A percentile compares a stretch with the other conserved stretches of the same genome.
Evolutionary conservation across 2,797 vertebrate genomes (phyloP).

Genomic region (Dryobates pubescens): DNA sequence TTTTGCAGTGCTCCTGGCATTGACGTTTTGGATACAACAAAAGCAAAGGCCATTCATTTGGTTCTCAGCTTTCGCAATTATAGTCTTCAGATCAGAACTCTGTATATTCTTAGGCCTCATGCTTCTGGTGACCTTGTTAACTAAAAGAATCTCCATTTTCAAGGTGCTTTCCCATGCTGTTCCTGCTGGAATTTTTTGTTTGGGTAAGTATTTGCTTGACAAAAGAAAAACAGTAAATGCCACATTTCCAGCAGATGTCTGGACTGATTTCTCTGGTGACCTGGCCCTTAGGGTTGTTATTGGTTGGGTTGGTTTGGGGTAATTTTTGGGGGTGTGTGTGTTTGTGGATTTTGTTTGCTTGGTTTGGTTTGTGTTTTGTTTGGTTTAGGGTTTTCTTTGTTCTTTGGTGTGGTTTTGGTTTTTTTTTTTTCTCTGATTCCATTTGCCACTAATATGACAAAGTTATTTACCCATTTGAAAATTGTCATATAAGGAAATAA

Average conservation of each 20-base stretch:
- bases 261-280: background rate
- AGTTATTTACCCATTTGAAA: background rate
- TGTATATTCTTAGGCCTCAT: conserved; percentile 90
- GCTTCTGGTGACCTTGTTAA: conserved; percentile 84
- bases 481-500: background rate
- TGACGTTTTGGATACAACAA: conserved; percentile 91
- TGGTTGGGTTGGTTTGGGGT: background rate
- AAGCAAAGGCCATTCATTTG: conserved; percentile 84
- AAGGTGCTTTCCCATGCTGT: conserved; percentile 82
- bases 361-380: background rate
- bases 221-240: background rate
- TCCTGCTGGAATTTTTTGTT: conserved; percentile 86
- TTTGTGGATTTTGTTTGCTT: no score
- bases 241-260: background rate
- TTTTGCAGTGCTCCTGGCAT: conserved; percentile 85
- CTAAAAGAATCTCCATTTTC: conserved; percentile 80
- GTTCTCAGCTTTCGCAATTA: conserved; percentile 90
- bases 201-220: conserved; percentile 81
- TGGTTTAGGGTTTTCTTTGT: no score
- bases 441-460: background rate
- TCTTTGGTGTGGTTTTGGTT: no score
- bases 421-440: background rate
- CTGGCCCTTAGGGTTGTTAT: background rate
- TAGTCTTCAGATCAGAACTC: conserved; percentile 92
- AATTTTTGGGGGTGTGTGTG: no score